Conservation (phyloP, 64 coral and sea anemone species). For the Astreopora myriophthalma region DNA sequence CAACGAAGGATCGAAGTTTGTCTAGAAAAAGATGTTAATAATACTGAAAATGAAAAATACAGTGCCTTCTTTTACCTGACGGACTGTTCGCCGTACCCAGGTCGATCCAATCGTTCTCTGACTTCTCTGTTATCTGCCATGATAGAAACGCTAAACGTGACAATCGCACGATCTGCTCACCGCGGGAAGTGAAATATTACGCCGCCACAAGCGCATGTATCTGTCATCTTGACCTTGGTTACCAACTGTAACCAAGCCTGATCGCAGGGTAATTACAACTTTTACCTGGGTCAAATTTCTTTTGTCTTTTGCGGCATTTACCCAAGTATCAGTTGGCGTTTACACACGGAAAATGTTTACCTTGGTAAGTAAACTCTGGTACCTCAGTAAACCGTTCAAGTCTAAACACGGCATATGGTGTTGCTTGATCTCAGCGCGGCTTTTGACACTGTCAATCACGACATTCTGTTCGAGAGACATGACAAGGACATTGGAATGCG, state of each 20-base stretch:
- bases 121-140: background rate
- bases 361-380: too few relatives aligned
- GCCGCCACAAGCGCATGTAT: background rate
- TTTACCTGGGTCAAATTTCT: background rate
- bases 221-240: too few relatives aligned
- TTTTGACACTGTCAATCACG: too few relatives aligned
- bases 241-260: background rate
- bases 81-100: background rate
- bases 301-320: conserved; percentile 21
- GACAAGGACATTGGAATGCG: too few relatives aligned
- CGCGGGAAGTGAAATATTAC: background rate
- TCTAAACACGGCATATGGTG: too few relatives aligned
- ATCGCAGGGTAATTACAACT: background rate
- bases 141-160: background rate
- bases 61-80: background rate
- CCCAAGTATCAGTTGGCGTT: background rate
- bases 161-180: conserved; percentile 3
- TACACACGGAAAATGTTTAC: background rate
- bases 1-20: background rate
- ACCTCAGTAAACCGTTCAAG: too few relatives aligned
- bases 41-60: conserved; percentile 24
- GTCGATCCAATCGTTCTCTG: background rate
- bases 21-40: background rate
- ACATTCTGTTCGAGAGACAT: too few relatives aligned
- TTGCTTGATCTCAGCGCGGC: too few relatives aligned